These are phyloP conservation scores for Danio tinwini DNA, from an alignment of 2,797 vertebrate genomes.

Conservation along the genomic window DNA sequence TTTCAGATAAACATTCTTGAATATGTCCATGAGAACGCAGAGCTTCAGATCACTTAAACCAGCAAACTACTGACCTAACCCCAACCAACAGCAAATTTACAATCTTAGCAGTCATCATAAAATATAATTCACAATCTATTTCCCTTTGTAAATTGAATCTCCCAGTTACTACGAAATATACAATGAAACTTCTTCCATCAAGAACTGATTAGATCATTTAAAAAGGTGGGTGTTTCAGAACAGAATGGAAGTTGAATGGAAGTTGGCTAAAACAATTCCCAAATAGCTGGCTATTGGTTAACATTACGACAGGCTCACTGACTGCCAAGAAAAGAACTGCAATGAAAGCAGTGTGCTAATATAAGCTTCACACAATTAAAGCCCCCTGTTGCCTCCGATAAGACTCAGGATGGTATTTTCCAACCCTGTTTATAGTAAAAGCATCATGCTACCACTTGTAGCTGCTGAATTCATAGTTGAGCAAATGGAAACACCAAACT, in stretches of 20 bases:
- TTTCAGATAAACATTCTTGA: too few species aligned
- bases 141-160: neutral
- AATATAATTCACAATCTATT: neutral
- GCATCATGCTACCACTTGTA: neutral
- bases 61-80: too few species aligned
- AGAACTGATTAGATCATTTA: neutral
- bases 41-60: too few species aligned
- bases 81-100: too few species aligned
- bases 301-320: neutral
- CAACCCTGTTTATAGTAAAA: constrained; percentile 20
- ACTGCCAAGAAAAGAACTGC: neutral
- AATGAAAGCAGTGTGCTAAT: constrained; percentile 12
- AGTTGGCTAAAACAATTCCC: neutral
- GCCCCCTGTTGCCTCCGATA: constrained; percentile 17
- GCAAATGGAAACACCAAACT: constrained; percentile 12
- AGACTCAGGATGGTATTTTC: constrained; percentile 18
- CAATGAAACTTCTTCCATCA: neutral
- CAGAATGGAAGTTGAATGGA: neutral
- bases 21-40: too few species aligned
- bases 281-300: constrained; percentile 3
- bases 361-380: constrained; percentile 21
- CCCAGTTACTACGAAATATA: neutral
- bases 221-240: neutral
- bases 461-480: constrained; percentile 11
- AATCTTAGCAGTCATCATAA: neutral